phyloP scores from a whole-genome alignment of 2,888 invertebrate species.

The Drosophila hamatofila region DNA sequence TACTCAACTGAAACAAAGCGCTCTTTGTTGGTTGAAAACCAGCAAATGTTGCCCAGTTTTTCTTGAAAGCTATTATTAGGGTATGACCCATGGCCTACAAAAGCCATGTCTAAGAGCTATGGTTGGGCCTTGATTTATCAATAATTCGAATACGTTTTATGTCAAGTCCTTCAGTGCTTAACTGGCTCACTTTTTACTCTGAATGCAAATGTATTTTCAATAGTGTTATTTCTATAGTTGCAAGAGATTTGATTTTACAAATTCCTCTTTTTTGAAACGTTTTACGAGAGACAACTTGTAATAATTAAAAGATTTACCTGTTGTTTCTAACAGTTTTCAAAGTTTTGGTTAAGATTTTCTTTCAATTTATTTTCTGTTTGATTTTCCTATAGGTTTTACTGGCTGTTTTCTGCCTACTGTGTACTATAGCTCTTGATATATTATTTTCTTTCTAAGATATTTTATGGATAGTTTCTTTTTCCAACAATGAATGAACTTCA shows the following conservation, averaged over 20 bases:
- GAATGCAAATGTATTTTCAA: background rate
- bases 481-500: background rate
- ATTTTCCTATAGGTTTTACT: slow-evolving; percentile 8
- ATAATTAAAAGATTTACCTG: background rate
- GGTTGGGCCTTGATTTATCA: background rate
- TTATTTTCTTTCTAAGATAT: background rate
- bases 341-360: too few species aligned
- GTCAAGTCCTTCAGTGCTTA: background rate
- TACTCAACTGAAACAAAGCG: slow-evolving; percentile 11
- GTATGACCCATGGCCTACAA: background rate
- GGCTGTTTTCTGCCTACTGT: background rate
- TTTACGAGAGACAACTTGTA: accelerated
- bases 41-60: background rate
- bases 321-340: too few species aligned
- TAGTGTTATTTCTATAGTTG: background rate
- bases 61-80: background rate
- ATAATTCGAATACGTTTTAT: background rate
- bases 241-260: background rate
- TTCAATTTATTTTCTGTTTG: background rate
- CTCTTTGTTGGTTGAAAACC: slow-evolving; percentile 2
- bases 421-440: background rate
- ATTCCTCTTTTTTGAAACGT: background rate
- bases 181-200: too few species aligned
- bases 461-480: background rate
- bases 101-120: background rate